A percentile compares a stretch with the other conserved stretches of the same genome.
Conservation (phyloP, 2,888 invertebrate genomes). For the Taenaris catops region DNA sequence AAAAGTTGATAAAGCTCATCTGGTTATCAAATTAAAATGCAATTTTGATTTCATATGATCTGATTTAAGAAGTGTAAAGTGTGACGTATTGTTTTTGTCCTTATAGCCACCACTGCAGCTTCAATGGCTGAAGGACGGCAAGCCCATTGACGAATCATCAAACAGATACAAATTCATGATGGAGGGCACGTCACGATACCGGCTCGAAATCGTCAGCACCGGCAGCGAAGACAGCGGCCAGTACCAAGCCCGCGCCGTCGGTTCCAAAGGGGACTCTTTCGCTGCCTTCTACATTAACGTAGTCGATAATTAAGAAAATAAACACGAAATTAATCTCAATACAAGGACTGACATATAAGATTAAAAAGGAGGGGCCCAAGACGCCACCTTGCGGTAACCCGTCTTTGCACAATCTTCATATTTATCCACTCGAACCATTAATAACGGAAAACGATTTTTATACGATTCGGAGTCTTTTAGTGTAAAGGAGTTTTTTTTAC, state of each 20-base stretch:
- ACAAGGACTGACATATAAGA: constrained; percentile 48
- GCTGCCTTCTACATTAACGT: constrained; percentile 95
- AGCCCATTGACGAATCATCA: constrained; percentile 88
- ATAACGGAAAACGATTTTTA: constrained; percentile 60
- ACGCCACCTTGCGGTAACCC: constrained; percentile 44
- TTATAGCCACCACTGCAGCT: constrained; percentile 81
- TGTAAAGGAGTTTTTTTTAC: constrained; percentile 61
- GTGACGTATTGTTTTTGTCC: too few species aligned
- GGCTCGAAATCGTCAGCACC: constrained; percentile 87
- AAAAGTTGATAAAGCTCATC: too few species aligned
- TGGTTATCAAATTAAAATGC: too few species aligned
- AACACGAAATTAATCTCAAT: constrained; percentile 24
- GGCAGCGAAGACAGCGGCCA: constrained; percentile 90
- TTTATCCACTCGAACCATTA: constrained; percentile 36
- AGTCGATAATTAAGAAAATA: constrained; percentile 49
- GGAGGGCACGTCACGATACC: constrained; percentile 89
- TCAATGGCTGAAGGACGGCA: constrained; percentile 95
- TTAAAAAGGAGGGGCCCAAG: constrained; percentile 37
- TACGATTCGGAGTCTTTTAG: constrained; percentile 71
- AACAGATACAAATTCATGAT: constrained; percentile 90
- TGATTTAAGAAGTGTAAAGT: too few species aligned
- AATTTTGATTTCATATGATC: too few species aligned
- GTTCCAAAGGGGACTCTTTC: constrained; percentile 91
- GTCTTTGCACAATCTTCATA: constrained; percentile 17
- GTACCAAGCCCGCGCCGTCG: constrained; percentile 91